Percentiles rank a stretch among this genome's conserved stretches.
Conservation (phyloP, 2,797 vertebrate species). For the Cetoscarus ocellatus region DNA sequence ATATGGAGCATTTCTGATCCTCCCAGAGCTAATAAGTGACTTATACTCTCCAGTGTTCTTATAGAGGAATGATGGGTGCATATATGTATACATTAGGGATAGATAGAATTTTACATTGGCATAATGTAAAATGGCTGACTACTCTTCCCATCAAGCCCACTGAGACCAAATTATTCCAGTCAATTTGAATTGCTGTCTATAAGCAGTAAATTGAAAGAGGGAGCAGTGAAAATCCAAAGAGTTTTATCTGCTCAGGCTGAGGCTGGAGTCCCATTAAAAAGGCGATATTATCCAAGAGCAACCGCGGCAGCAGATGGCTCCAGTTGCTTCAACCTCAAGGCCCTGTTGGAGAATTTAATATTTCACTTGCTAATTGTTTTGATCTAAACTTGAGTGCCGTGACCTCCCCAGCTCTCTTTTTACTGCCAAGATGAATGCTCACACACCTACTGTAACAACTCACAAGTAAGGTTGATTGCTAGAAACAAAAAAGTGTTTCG, state of each 20-base stretch:
- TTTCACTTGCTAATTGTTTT: constrained; percentile 79
- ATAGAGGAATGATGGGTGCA: constrained; percentile 30
- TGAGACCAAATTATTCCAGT: constrained; percentile 54
- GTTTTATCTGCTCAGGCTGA: constrained; percentile 49
- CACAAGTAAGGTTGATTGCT: constrained; percentile 41
- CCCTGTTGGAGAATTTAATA: constrained; percentile 66
- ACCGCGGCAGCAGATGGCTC: constrained; percentile 60
- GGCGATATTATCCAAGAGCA: constrained; percentile 49
- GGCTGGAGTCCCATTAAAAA: constrained; percentile 50
- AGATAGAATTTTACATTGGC: constrained; percentile 22
- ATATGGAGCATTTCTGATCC: too few species aligned
- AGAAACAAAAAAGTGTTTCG: constrained; percentile 36
- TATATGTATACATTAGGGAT: constrained; percentile 13
- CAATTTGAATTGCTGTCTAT: constrained; percentile 64
- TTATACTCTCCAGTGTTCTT: constrained; percentile 35
- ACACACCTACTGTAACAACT: constrained; percentile 19
- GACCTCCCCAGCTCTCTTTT: constrained; percentile 49
- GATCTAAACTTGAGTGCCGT: constrained; percentile 72
- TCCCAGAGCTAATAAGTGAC: constrained; percentile 48
- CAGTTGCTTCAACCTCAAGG: constrained; percentile 67
- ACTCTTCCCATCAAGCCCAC: constrained; percentile 43
- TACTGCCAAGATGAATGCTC: constrained; percentile 48
- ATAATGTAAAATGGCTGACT: constrained; percentile 25
- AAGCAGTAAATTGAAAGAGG: constrained; percentile 59
- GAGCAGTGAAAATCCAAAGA: constrained; percentile 46